Evolutionary conservation across 2,888 invertebrate species (phyloP).

Genomic region (Eumerus sabulonum): DNA sequence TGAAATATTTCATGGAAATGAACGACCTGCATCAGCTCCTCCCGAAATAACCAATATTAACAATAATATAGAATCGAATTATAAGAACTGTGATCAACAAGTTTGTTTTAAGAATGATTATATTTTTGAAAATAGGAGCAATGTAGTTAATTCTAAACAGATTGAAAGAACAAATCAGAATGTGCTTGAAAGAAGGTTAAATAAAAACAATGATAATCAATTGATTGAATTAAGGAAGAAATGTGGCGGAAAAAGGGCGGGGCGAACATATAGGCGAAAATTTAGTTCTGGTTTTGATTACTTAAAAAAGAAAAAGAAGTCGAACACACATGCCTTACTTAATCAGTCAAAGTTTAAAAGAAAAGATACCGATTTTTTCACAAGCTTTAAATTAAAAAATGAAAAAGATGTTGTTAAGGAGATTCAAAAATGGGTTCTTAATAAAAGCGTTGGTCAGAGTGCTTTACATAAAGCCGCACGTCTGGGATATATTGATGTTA

Average conservation of each 20-base stretch:
- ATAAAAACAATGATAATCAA: neutral
- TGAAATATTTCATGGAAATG: conserved; percentile 87
- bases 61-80: conserved; percentile 73
- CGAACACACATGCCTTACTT: conserved; percentile 74
- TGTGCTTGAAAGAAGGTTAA: too few relatives aligned
- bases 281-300: conserved; percentile 86
- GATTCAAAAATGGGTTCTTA: conserved; percentile 94
- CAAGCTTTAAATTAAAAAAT: conserved; percentile 71
- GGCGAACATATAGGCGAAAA: conserved; percentile 76
- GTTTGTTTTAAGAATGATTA: neutral
- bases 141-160: neutral
- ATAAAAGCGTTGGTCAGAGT: conserved; percentile 96
- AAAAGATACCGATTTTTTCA: conserved; percentile 12
- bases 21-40: conserved; percentile 90
- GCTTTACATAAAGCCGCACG: conserved; percentile 94
- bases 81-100: conserved; percentile 73
- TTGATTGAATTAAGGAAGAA: conserved; percentile 13
- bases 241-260: conserved; percentile 70
- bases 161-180: neutral
- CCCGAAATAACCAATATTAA: conserved; percentile 80
- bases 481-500: conserved; percentile 92
- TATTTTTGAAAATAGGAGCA: neutral
- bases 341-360: conserved; percentile 40
- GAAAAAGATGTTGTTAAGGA: conserved; percentile 88
- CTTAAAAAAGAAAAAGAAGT: conserved; percentile 92